Percentiles rank a stretch among this genome's conserved stretches.
Evolutionary conservation across 2,888 invertebrate species (phyloP).

Genomic region (Oxytorus armatus): DNA sequence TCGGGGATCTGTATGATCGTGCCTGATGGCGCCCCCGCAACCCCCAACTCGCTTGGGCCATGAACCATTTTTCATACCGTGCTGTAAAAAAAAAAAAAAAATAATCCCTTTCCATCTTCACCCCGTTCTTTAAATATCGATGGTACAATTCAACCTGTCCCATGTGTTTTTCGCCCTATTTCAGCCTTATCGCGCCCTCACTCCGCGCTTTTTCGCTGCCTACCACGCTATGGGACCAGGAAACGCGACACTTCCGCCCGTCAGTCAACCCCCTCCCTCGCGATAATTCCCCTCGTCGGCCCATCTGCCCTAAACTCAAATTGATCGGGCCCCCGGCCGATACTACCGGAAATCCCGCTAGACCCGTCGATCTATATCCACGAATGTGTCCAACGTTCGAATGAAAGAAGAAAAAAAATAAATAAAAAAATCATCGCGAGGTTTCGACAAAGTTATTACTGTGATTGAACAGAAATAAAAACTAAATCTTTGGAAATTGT

Average conservation of each 20-base stretch:
- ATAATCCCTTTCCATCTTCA: not conserved
- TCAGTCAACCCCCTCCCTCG: constrained; percentile 55
- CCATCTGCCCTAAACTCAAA: not conserved
- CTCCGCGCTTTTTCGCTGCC: not conserved
- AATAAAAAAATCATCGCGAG: too few relatives aligned
- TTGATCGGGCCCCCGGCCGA: constrained; percentile 18
- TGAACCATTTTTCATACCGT: constrained; percentile 28
- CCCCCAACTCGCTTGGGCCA: constrained; percentile 7
- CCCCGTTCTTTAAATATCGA: not conserved
- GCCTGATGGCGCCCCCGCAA: too few relatives aligned
- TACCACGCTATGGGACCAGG: not conserved
- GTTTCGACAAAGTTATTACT: too few relatives aligned
- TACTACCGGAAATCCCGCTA: constrained; percentile 31
- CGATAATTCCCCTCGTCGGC: not conserved
- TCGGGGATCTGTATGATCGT: constrained; percentile 19
- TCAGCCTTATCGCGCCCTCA: constrained; percentile 29
- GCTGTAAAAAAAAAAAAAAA: constrained; percentile 11
- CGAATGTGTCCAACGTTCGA: not conserved
- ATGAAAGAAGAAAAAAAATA: not conserved
- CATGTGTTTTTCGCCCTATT: constrained; percentile 4
- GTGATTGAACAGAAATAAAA: too few relatives aligned
- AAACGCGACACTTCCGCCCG: constrained; percentile 56
- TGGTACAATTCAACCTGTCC: constrained; percentile 7
- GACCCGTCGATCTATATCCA: constrained; percentile 10
- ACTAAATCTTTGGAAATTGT: too few relatives aligned